phyloP scores from a whole-genome alignment of 2,888 invertebrate genomes.

The Cacoxenus indagator region DNA sequence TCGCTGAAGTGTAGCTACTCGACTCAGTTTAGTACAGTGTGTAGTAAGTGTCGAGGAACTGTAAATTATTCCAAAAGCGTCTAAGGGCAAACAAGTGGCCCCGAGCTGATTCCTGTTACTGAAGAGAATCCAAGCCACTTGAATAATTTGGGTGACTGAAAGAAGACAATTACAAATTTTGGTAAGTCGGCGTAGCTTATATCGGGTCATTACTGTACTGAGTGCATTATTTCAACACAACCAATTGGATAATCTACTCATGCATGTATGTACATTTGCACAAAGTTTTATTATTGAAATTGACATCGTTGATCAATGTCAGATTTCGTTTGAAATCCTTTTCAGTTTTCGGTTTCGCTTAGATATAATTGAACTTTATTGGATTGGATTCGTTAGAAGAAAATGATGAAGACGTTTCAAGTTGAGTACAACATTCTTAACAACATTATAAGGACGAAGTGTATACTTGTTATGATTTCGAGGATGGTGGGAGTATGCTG shows the following conservation, averaged over 20 bases:
- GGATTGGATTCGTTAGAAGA: not conserved
- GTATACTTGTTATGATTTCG: not conserved
- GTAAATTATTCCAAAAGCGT: no score
- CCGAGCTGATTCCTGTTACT: no score
- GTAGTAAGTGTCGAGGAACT: no score
- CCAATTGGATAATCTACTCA: slow-evolving; percentile 22
- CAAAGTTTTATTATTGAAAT: slow-evolving; percentile 24
- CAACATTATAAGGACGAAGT: not conserved
- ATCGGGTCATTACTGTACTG: not conserved
- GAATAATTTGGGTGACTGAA: not conserved
- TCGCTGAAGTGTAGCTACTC: not conserved
- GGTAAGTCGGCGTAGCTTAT: not conserved
- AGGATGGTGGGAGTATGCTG: not conserved
- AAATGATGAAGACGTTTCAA: not conserved
- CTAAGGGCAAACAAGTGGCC: no score
- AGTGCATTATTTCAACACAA: not conserved
- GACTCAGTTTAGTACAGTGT: not conserved
- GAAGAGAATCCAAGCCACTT: no score
- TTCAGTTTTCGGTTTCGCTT: not conserved
- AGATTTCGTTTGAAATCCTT: slow-evolving; percentile 31
- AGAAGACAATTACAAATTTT: no score
- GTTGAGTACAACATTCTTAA: not conserved
- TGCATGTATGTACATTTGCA: not conserved
- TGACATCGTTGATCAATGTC: slow-evolving; percentile 37
- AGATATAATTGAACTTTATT: not conserved